phyloP scores from a whole-genome alignment of 2,113 vertebrate genomes.

The Struthio camelus region DNA sequence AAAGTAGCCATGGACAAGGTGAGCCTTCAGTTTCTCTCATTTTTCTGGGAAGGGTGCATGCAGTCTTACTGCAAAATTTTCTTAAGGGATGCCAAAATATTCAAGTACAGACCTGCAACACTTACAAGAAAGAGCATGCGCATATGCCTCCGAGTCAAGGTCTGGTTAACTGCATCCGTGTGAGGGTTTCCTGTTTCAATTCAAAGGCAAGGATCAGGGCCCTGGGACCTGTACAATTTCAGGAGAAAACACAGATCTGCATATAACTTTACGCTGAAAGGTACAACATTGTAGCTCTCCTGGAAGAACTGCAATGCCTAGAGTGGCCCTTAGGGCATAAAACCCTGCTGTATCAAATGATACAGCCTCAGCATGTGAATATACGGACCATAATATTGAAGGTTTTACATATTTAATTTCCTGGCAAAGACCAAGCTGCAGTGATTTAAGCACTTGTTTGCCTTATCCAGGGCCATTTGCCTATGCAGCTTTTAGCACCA shows the following conservation, averaged over 20 bases:
- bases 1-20: accelerated
- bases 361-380: slow-evolving; percentile 21
- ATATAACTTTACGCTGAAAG: neutral
- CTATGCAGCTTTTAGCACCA: slow-evolving; percentile 48
- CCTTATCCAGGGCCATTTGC: slow-evolving; percentile 44
- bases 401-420: slow-evolving; percentile 64
- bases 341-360: slow-evolving; percentile 14
- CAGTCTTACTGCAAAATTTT: neutral
- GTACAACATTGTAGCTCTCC: neutral
- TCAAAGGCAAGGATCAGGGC: neutral
- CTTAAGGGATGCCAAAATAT: neutral
- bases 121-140: neutral
- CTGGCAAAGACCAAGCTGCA: slow-evolving; percentile 14
- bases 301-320: neutral
- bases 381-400: slow-evolving; percentile 25
- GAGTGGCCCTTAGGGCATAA: slow-evolving; percentile 7
- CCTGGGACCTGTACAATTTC: neutral
- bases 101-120: neutral
- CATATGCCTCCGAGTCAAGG: neutral
- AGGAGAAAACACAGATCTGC: neutral
- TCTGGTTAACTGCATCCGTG: neutral
- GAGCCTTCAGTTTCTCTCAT: neutral
- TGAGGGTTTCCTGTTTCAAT: neutral
- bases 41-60: neutral
- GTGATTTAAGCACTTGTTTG: slow-evolving; percentile 49